These are phyloP conservation scores for Chlamydotis undulata DNA, from an alignment of 2,113 vertebrate species.

Conservation along the genomic window DNA sequence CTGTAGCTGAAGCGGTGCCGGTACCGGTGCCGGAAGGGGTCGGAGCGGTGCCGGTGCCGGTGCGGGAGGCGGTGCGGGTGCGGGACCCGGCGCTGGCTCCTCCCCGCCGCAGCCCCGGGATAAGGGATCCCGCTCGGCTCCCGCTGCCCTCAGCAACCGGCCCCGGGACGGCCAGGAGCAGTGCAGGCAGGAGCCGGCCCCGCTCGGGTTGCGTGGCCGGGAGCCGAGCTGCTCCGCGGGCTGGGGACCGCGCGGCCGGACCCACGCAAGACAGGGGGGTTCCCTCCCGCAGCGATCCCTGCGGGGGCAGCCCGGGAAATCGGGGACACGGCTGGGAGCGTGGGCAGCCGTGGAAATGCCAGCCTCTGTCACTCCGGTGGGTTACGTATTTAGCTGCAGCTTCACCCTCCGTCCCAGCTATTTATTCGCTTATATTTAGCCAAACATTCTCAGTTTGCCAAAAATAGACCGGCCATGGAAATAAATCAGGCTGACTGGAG, in stretches of 20 bases:
- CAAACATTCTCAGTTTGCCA: neutral
- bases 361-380: neutral
- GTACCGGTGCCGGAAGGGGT: neutral
- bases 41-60: neutral
- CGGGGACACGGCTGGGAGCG: neutral
- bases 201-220: too few relatives aligned
- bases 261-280: too few relatives aligned
- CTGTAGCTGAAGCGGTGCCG: neutral
- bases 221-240: too few relatives aligned
- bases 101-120: conserved; percentile 35
- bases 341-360: neutral
- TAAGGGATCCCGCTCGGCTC: neutral
- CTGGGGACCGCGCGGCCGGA: too few relatives aligned
- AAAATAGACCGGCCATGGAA: conserved; percentile 34
- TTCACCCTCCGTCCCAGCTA: neutral
- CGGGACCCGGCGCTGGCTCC: conserved; percentile 32
- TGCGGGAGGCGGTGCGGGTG: neutral
- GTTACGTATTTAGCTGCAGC: neutral
- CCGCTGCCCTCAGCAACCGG: neutral
- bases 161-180: neutral
- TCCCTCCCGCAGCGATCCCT: too few relatives aligned
- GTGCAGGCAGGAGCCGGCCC: neutral
- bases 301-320: neutral
- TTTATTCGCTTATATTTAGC: conserved; percentile 18
- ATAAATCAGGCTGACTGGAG: conserved; percentile 50